These are phyloP conservation scores for Capitulum mitella DNA, from an alignment of 2,888 invertebrate genomes.

Conservation along the genomic window DNA sequence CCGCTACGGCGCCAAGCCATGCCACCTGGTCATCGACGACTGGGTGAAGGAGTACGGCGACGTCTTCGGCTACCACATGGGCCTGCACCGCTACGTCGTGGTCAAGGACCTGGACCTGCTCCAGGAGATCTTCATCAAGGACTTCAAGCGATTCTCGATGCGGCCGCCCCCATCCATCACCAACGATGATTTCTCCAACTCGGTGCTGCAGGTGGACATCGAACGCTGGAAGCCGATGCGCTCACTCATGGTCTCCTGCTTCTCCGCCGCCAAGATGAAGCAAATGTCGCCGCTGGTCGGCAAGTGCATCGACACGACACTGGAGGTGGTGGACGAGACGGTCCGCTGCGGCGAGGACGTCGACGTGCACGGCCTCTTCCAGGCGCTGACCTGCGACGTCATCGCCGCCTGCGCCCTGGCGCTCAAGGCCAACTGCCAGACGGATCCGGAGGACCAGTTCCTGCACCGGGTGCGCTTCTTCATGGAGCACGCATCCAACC, in stretches of 20 bases:
- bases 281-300: conserved; percentile 46
- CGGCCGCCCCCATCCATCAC: conserved; percentile 37
- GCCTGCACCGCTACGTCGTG: conserved; percentile 31
- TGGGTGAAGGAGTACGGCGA: conserved; percentile 33
- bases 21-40: conserved; percentile 28
- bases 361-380: conserved; percentile 45
- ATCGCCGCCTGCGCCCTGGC: conserved; percentile 49
- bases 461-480: conserved; percentile 40
- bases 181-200: conserved; percentile 13
- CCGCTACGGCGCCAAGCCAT: conserved; percentile 20
- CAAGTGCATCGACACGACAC: conserved; percentile 43
- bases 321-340: conserved; percentile 41
- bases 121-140: conserved; percentile 40
- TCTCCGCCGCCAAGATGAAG: conserved; percentile 48
- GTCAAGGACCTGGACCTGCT: conserved; percentile 37
- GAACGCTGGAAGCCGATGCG: conserved; percentile 51
- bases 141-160: conserved; percentile 40
- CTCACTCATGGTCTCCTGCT: conserved; percentile 47
- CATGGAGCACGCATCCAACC: conserved; percentile 39
- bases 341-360: conserved; percentile 37
- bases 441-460: conserved; percentile 43
- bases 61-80: conserved; percentile 34
- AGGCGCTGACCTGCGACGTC: conserved; percentile 49
- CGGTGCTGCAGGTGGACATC: conserved; percentile 38
- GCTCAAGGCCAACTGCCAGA: conserved; percentile 44